These are phyloP conservation scores for Spodoptera littoralis DNA, from an alignment of 2,888 invertebrate genomes.

Conservation along the genomic window DNA sequence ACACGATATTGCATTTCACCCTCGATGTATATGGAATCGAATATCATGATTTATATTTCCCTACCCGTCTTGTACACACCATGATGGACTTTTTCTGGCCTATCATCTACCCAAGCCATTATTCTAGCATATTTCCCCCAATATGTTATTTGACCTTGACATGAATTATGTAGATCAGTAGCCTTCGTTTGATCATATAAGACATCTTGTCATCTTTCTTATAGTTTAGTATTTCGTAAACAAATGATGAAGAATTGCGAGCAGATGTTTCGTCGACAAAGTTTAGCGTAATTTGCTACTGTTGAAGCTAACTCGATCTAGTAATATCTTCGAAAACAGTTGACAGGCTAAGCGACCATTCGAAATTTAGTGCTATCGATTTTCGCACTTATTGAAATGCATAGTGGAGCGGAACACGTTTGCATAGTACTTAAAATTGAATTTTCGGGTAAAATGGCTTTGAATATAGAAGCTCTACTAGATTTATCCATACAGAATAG, in stretches of 20 bases:
- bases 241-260: constrained; percentile 16
- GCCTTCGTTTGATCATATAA: constrained; percentile 21
- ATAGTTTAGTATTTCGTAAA: constrained; percentile 7
- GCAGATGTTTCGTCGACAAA: constrained; percentile 29
- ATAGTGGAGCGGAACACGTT: constrained; percentile 29
- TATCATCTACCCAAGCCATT: constrained; percentile 17
- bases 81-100: constrained; percentile 35
- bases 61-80: constrained; percentile 31
- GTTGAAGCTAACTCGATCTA: constrained; percentile 3
- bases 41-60: constrained; percentile 41
- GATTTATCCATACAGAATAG: constrained; percentile 8
- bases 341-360: constrained; percentile 9
- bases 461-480: constrained; percentile 24
- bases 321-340: constrained; percentile 17
- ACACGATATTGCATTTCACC: constrained; percentile 33
- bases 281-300: constrained; percentile 13
- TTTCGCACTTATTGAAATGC: constrained; percentile 48
- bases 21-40: constrained; percentile 33
- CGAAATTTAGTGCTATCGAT: constrained; percentile 24
- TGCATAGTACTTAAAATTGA: constrained; percentile 51
- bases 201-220: constrained; percentile 13
- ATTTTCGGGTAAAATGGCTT: constrained; percentile 41
- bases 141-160: constrained; percentile 18
- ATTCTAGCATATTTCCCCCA: constrained; percentile 21
- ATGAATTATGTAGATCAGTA: constrained; percentile 36